Base-by-base conservation (phyloP, 2,888 invertebrate genomes). In the Himalopsyche anomala region DNA sequence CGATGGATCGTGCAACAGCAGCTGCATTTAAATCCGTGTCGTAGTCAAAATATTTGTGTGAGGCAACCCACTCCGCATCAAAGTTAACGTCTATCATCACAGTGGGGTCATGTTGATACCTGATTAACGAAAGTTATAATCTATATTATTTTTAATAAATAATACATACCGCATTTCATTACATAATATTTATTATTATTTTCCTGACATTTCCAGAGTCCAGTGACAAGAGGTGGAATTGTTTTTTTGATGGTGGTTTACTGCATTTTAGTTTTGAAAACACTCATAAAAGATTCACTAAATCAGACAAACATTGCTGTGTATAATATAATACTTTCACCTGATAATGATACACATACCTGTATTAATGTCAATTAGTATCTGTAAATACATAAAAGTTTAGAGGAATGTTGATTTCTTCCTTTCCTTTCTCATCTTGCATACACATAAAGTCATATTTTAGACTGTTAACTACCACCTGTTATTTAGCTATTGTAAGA, bases 1-100 rank as follows among this genome's bases (percentile, higher is more conserved):
- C 96, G 56, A 97, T 94, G 3, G 96, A 95, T 88, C 95, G 94
- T 80, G 96, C 96, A 89, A 97, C 92, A 0, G 95, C 92, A 0
- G 94, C 91, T 0, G 94, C 94, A 89, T 96, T 93, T 80, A 96
- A 92, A 89, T 97, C 96, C 0, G 94, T 94, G 90, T 97, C 97
- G 90, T 95, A 97, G 90, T 96, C 95, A 90, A 97, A 97, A 90
- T 94, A 93, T 0, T 92, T 92, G 51, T 94, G 92, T 36, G 94
- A 93, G 0, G 95, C 95, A 6, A 90, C 92, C 95, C 95, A 96
- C 81, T 94, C 93, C 0, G 95, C 94, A 84, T 94, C 91, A 90
- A 97, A 93, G 12, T 94, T 93, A 4, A 96, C 95, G 4, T 95
- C 90, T 2, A 95, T 92, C 0, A 92, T 79, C 88, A 93, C 92